phyloP scores from a whole-genome alignment of 1,140 invertebrate genomes.

The Bicyclus anynana region DNA sequence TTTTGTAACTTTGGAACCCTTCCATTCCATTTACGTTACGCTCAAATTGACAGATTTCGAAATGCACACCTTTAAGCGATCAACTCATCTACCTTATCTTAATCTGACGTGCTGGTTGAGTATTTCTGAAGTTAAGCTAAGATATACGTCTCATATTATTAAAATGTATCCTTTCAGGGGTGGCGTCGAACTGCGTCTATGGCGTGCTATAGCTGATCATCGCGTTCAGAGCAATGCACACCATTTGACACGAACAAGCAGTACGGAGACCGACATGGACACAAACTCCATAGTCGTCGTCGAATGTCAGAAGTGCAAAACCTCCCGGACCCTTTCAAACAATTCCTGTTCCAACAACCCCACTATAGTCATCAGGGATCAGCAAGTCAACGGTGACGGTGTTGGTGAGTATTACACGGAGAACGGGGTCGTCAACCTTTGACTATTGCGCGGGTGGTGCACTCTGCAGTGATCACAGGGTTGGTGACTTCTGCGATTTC shows the following conservation, averaged over 20 bases:
- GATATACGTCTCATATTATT: too few relatives aligned
- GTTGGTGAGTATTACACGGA: slow-evolving; percentile 46
- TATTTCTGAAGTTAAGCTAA: too few relatives aligned
- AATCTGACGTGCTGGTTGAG: too few relatives aligned
- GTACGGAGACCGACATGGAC: slow-evolving; percentile 68
- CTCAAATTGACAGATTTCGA: too few relatives aligned
- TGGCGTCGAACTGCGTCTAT: slow-evolving; percentile 75
- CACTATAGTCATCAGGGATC: slow-evolving; percentile 55
- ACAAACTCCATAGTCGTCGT: slow-evolving; percentile 66
- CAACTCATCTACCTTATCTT: too few relatives aligned
- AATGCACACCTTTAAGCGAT: too few relatives aligned
- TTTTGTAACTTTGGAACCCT: too few relatives aligned
- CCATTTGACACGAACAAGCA: slow-evolving; percentile 49
- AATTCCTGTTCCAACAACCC: slow-evolving; percentile 54
- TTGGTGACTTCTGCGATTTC: slow-evolving; percentile 2
- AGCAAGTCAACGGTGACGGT: slow-evolving; percentile 47
- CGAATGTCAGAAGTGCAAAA: slow-evolving; percentile 60
- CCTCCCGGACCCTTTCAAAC: slow-evolving; percentile 35
- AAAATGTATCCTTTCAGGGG: slow-evolving; percentile 41
- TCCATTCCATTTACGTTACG: too few relatives aligned
- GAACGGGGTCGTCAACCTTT: slow-evolving; percentile 57
- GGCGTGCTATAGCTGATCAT: slow-evolving; percentile 76
- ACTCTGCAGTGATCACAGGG: slow-evolving; percentile 57
- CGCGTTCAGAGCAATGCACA: slow-evolving; percentile 44
- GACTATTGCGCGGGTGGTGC: slow-evolving; percentile 74